Percentiles rank a stretch among this genome's conserved stretches.
phyloP scores from a whole-genome alignment of 1,140 invertebrate species.

The Harpegnathos saltator region DNA sequence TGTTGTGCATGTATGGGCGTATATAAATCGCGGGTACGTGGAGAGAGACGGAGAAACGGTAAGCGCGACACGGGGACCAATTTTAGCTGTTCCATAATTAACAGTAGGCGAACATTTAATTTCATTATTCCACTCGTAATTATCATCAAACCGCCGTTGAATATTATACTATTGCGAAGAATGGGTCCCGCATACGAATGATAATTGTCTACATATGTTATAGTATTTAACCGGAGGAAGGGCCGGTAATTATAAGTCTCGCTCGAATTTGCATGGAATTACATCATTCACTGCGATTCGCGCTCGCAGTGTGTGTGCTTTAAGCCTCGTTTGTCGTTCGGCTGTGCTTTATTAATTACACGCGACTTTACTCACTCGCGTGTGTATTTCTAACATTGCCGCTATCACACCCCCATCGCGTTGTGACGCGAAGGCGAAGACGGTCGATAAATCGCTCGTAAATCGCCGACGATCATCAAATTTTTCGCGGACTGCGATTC shows the following conservation, averaged over 20 bases:
- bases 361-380: too few relatives aligned
- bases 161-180: not conserved
- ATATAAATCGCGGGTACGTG: not conserved
- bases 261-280: not conserved
- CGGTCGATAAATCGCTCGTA: too few relatives aligned
- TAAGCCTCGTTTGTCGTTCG: not conserved
- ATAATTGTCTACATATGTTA: constrained; percentile 8
- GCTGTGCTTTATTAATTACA: too few relatives aligned
- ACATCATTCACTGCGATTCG: not conserved
- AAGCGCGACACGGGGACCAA: not conserved
- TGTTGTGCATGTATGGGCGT: too few relatives aligned
- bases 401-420: too few relatives aligned
- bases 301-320: not conserved
- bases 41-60: not conserved
- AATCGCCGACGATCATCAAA: too few relatives aligned
- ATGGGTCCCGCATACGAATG: not conserved
- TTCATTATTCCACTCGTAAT: constrained; percentile 6
- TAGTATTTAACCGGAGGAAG: not conserved
- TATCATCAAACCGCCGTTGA: constrained; percentile 7
- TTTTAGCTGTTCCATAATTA: not conserved
- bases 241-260: not conserved
- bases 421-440: too few relatives aligned
- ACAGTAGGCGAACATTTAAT: not conserved
- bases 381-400: too few relatives aligned
- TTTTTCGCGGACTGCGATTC: too few relatives aligned